phyloP scores from a whole-genome alignment of 2,797 vertebrate species.

The Antennarius maculatus region DNA sequence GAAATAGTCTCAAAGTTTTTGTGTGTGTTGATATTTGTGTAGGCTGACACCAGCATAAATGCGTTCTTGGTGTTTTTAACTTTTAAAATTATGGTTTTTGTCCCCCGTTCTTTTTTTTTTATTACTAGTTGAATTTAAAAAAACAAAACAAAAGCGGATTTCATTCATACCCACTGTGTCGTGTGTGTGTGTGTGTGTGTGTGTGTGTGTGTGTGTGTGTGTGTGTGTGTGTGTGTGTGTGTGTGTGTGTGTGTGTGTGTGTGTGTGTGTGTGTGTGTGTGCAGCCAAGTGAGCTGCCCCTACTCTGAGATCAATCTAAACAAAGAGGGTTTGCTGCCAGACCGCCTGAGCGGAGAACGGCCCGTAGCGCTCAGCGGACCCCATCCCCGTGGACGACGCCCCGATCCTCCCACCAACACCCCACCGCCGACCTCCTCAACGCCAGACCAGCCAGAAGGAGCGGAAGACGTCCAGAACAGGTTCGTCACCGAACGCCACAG shows the following conservation, averaged over 20 bases:
- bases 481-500: constrained; percentile 44
- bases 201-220: not conserved
- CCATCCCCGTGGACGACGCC: constrained; percentile 77
- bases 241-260: constrained; percentile 2
- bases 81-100: constrained; percentile 10
- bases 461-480: constrained; percentile 79
- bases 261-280: constrained; percentile 14
- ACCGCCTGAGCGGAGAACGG: constrained; percentile 87
- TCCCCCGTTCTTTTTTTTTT: constrained; percentile 18
- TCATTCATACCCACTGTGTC: not conserved
- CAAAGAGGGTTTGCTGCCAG: constrained; percentile 86
- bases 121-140: constrained; percentile 8
- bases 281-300: constrained; percentile 88
- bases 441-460: constrained; percentile 55
- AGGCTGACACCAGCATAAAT: constrained; percentile 46
- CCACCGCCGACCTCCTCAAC: constrained; percentile 39
- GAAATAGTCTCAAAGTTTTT: constrained; percentile 30
- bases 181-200: constrained; percentile 12
- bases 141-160: not conserved
- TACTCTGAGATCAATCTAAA: constrained; percentile 91
- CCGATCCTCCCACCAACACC: constrained; percentile 66
- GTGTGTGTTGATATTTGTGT: constrained; percentile 54
- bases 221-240: constrained; percentile 28
- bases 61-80: constrained; percentile 41
- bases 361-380: constrained; percentile 70